Evolutionary conservation across 2,888 invertebrate genomes (phyloP).

Genomic region (Cephus sareptanus): DNA sequence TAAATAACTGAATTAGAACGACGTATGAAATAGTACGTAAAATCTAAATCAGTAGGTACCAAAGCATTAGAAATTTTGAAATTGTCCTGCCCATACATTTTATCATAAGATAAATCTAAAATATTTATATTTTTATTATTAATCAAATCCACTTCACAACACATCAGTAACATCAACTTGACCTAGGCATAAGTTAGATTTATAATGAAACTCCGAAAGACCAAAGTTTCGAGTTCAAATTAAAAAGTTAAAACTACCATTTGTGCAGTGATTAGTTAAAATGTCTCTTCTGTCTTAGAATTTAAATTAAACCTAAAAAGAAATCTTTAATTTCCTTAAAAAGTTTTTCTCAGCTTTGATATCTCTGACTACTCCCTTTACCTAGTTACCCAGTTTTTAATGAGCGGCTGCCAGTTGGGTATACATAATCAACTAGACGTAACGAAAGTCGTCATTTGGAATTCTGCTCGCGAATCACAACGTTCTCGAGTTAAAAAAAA

Average conservation of each 20-base stretch:
- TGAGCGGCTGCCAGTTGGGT: no score
- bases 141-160: not conserved
- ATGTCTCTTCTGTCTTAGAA: not conserved
- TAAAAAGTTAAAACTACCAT: not conserved
- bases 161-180: not conserved
- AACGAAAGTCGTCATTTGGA: not conserved
- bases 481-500: not conserved
- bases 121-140: not conserved
- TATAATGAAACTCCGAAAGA: not conserved
- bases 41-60: not conserved
- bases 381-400: not conserved
- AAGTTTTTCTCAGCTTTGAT: not conserved
- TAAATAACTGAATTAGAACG: not conserved
- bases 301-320: not conserved
- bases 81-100: not conserved
- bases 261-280: not conserved
- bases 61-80: not conserved
- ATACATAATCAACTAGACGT: not conserved
- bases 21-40: not conserved
- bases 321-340: not conserved
- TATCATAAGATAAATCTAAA: not conserved
- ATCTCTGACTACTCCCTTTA: not conserved
- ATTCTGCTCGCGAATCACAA: not conserved
- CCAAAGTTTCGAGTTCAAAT: not conserved
- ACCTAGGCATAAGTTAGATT: not conserved